Evolutionary conservation across 2,797 vertebrate genomes (phyloP), one percentile per base, ranked within the genome.

Genomic region (Microchirus variegatus): DNA sequence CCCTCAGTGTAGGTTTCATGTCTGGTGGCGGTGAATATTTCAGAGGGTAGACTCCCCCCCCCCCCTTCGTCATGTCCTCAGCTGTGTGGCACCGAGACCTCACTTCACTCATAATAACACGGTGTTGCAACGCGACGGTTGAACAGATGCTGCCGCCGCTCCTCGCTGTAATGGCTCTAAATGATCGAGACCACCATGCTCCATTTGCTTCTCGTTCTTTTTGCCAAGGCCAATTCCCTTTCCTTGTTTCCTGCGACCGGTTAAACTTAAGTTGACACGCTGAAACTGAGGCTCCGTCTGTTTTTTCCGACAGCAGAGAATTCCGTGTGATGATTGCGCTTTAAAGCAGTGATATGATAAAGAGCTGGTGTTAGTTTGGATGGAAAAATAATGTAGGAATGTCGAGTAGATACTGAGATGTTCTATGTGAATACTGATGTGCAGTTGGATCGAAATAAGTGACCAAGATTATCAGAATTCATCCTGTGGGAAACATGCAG

Each of bases 141-240:
- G 59, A 61, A 44, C 51, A 73, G 68, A 83, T 75, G 75, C 71
- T 5, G 4, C 40, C 73, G 75, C 22, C 59, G 59, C 75, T 71
- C 45, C 12, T 44, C 61, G 68, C 57, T 71, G 54, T 75, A 75
- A 81, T 76, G 50, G 69, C 76, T 70, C 46, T 68, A 82, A 90
- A 88, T 82, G 80, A 84, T 85, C 69, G 76, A 70, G 63, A 77
- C 70, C 75, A 75, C 74, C 68, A 66, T 72, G 79, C 63, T 73
- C 79, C 78, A 83, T 87, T 87, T 84, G 52, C 51, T 84, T 66
- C 55, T 54, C 67, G 64, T 82, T 84, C 59, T 49, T 82, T 80
- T 71, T 36, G 67, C 78, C 75, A 74, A 63, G 51, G 70, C 59
- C 75, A 61, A 74, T 82, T 84, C 73, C 46, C 62, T 58, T 58